A percentile compares a stretch with the other conserved stretches of the same genome.
These are phyloP conservation scores for Agrochola lota DNA, from an alignment of 2,888 invertebrate species.

Conservation along the genomic window DNA sequence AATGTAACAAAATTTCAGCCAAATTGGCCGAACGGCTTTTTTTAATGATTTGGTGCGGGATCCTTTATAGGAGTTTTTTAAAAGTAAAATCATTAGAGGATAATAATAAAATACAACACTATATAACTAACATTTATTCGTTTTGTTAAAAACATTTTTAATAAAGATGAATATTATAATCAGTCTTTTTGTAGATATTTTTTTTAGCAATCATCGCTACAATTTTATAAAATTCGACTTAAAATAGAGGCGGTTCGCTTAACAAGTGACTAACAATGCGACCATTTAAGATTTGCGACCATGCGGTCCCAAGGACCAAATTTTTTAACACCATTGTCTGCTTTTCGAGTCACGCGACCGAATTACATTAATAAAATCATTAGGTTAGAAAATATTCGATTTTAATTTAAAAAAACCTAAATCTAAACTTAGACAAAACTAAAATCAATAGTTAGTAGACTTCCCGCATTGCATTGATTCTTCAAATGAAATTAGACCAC, in stretches of 20 bases:
- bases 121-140: conserved; percentile 86
- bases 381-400: background rate
- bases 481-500: background rate
- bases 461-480: background rate
- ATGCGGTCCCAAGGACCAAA: too few species aligned
- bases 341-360: too few species aligned
- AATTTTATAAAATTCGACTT: conserved; percentile 67
- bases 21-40: too few species aligned
- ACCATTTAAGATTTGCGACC: background rate
- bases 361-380: background rate
- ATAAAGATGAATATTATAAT: conserved; percentile 78
- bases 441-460: background rate
- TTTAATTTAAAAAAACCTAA: background rate
- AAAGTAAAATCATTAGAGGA: background rate
- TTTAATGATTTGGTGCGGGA: too few species aligned
- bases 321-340: background rate
- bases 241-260: conserved; percentile 35
- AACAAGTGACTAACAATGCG: conserved; percentile 38
- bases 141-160: conserved; percentile 74
- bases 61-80: background rate
- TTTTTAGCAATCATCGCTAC: conserved; percentile 78
- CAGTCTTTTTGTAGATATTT: conserved; percentile 88
- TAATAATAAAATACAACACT: conserved; percentile 51
- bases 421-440: background rate
- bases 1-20: too few species aligned